These are phyloP conservation scores for Hirtodrosophila trivittata DNA, from an alignment of 2,888 invertebrate genomes.

Conservation along the genomic window DNA sequence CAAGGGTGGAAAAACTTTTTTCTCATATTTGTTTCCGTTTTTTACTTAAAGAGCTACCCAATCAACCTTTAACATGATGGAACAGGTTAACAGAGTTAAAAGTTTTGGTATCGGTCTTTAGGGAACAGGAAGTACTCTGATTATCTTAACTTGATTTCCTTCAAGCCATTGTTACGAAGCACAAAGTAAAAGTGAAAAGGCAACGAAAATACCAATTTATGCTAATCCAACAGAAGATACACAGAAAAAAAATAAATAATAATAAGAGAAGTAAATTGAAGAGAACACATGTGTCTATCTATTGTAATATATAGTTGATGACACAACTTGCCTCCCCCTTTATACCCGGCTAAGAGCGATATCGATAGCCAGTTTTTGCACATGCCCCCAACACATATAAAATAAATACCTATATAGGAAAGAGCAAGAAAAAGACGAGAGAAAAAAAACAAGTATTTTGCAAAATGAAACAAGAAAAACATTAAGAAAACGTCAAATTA, in stretches of 20 bases:
- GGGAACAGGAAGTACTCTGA: no score
- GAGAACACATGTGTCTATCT: constrained; percentile 22
- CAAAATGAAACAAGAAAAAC: constrained; percentile 22
- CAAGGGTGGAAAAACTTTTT: no score
- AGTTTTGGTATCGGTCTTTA: no score
- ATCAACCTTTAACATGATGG: no score
- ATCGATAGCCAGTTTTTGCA: constrained; percentile 41
- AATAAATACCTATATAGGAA: constrained; percentile 28
- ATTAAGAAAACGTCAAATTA: constrained; percentile 46
- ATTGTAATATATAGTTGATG: constrained; percentile 37
- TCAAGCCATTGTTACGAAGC: no score
- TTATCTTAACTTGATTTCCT: no score
- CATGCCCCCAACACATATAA: constrained; percentile 21
- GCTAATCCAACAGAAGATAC: neutral
- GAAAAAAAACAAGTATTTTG: constrained; percentile 38
- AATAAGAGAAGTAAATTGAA: no score
- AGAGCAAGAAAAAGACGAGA: constrained; percentile 4
- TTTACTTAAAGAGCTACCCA: no score
- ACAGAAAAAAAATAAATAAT: neutral
- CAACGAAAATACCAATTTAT: no score
- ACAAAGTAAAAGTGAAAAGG: no score
- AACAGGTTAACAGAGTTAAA: no score
- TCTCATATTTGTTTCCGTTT: no score
- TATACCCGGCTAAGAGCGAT: constrained; percentile 6
- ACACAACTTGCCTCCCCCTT: constrained; percentile 21